Evolutionary conservation across 1,140 invertebrate genomes (phyloP).

Genomic region (Eupristina koningsbergeri): DNA sequence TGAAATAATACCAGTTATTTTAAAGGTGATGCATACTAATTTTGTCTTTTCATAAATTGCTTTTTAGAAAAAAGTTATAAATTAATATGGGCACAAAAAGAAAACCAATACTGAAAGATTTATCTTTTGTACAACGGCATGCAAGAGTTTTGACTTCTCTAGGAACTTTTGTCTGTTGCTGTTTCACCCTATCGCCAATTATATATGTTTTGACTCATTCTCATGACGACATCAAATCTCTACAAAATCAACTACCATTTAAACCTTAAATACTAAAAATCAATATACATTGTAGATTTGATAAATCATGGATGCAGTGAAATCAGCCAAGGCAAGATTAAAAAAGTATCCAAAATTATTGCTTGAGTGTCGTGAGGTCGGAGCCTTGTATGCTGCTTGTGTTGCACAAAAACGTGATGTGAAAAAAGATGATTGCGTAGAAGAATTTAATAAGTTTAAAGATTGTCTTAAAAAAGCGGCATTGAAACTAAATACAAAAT

Average conservation of each 20-base stretch:
- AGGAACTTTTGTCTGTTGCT: slow-evolving; percentile 63
- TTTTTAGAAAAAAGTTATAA: slow-evolving; percentile 60
- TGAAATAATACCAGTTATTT: no score
- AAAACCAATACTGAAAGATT: background rate
- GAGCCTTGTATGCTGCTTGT: slow-evolving; percentile 82
- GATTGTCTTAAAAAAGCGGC: slow-evolving; percentile 80
- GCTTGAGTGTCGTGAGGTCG: slow-evolving; percentile 80
- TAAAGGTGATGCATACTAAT: no score
- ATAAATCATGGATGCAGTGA: slow-evolving; percentile 81
- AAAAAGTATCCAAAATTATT: slow-evolving; percentile 82
- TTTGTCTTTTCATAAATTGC: background rate
- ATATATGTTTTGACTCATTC: background rate
- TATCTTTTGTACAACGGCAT: slow-evolving; percentile 45
- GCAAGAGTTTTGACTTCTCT: slow-evolving; percentile 48
- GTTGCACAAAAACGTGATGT: slow-evolving; percentile 82
- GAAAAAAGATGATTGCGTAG: slow-evolving; percentile 80
- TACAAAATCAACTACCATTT: background rate
- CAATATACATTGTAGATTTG: background rate
- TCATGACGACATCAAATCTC: background rate
- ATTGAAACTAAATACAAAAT: slow-evolving; percentile 77
- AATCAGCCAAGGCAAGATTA: slow-evolving; percentile 81
- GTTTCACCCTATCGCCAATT: slow-evolving; percentile 7
- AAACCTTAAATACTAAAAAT: background rate
- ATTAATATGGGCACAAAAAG: slow-evolving; percentile 56
- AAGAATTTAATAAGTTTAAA: slow-evolving; percentile 84